phyloP scores from a whole-genome alignment of 2,888 invertebrate genomes.

The Monochamus alternatus region DNA sequence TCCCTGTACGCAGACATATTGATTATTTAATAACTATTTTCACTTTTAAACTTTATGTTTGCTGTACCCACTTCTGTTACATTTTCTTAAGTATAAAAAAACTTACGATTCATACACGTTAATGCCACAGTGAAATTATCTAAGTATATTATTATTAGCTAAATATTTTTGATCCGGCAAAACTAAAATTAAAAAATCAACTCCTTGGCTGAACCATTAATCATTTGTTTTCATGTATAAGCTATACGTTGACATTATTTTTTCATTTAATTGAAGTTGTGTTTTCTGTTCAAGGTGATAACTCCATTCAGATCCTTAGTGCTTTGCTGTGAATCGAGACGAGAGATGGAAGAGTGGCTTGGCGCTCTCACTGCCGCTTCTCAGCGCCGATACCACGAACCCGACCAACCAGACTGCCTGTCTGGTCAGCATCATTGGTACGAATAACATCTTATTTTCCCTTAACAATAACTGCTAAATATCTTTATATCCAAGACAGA shows the following conservation, averaged over 20 bases:
- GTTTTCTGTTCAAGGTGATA: slow-evolving; percentile 69
- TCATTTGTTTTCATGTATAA: too few relatives aligned
- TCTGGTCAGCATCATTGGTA: slow-evolving; percentile 83
- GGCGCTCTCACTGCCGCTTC: slow-evolving; percentile 85
- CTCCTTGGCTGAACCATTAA: too few relatives aligned
- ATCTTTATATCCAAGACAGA: too few relatives aligned
- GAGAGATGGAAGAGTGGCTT: slow-evolving; percentile 96
- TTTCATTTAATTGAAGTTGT: too few relatives aligned
- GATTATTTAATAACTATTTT: slow-evolving; percentile 9
- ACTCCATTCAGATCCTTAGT: slow-evolving; percentile 85
- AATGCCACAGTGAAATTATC: neutral
- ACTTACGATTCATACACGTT: neutral
- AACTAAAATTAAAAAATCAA: too few relatives aligned
- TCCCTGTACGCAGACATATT: neutral
- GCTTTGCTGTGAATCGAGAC: slow-evolving; percentile 84
- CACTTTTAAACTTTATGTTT: neutral
- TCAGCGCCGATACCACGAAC: slow-evolving; percentile 72
- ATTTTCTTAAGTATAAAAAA: neutral
- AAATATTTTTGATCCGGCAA: too few relatives aligned
- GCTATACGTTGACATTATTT: too few relatives aligned
- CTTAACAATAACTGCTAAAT: too few relatives aligned
- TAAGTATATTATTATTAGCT: too few relatives aligned
- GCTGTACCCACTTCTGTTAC: slow-evolving; percentile 1
- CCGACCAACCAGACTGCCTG: slow-evolving; percentile 79
- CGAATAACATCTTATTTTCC: slow-evolving; percentile 10